These are phyloP conservation scores for Lepidonotus clava DNA, from an alignment of 2,888 invertebrate genomes.

Conservation along the genomic window DNA sequence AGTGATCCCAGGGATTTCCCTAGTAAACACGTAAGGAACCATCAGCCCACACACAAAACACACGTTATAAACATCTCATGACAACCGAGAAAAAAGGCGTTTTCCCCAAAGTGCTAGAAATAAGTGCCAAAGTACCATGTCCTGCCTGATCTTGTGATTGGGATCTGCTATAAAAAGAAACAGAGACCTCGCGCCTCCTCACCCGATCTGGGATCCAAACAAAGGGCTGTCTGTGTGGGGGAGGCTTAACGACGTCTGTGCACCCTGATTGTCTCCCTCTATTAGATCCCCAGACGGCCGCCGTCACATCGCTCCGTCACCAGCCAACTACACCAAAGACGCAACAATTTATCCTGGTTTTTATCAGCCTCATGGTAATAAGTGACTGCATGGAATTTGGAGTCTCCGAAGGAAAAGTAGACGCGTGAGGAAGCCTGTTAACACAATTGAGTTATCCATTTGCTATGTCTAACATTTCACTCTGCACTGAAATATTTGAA, in stretches of 20 bases:
- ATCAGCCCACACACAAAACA: background rate
- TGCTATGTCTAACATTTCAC: too few species aligned
- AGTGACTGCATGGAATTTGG: too few species aligned
- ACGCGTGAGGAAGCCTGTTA: too few species aligned
- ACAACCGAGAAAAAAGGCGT: too few species aligned
- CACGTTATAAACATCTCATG: background rate
- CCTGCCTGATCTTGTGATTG: constrained; percentile 11
- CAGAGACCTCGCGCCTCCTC: background rate
- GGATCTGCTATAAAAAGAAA: constrained; percentile 6
- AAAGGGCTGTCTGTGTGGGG: background rate
- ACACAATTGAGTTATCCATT: too few species aligned
- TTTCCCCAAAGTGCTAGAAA: too few species aligned
- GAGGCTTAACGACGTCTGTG: background rate
- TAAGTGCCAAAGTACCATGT: too few species aligned
- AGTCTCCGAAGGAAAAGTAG: too few species aligned
- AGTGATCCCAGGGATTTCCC: background rate
- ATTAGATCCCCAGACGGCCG: constrained; percentile 5
- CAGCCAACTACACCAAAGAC: background rate
- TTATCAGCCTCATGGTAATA: background rate
- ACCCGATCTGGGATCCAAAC: background rate
- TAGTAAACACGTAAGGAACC: background rate
- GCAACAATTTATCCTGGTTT: background rate
- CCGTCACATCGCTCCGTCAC: background rate
- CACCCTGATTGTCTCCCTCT: constrained; percentile 7
- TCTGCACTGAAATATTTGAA: too few species aligned